A percentile compares a stretch with the other conserved stretches of the same genome.
phyloP scores from a whole-genome alignment of 2,888 invertebrate species.

The Thysanoteuthis rhombus region DNA sequence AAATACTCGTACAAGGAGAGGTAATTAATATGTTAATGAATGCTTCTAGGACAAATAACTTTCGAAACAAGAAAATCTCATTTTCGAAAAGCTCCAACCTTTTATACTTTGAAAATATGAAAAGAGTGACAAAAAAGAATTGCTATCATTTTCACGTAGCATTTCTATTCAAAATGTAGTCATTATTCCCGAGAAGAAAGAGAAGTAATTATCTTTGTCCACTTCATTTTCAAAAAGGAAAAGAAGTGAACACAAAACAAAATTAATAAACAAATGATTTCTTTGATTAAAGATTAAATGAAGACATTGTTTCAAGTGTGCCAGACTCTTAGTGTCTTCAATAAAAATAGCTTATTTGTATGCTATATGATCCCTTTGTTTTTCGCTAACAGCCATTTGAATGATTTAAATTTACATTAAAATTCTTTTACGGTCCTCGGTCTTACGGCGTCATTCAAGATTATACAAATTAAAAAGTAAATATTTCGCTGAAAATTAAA shows the following conservation, averaged over 20 bases:
- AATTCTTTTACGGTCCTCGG: no score
- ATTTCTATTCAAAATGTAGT: slow-evolving; percentile 12
- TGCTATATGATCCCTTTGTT: neutral
- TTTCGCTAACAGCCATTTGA: neutral
- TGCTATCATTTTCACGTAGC: neutral
- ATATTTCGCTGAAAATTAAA: no score
- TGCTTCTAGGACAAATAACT: neutral
- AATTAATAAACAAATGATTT: neutral
- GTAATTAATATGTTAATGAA: slow-evolving; percentile 12
- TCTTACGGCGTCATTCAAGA: no score
- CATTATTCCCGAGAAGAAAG: neutral
- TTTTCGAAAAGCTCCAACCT: neutral
- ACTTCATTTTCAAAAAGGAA: neutral
- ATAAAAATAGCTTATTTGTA: neutral
- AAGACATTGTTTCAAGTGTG: neutral
- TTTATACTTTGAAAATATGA: neutral
- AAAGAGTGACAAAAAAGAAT: neutral
- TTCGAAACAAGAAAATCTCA: neutral
- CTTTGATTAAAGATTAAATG: no score
- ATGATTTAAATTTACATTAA: neutral
- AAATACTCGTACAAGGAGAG: neutral
- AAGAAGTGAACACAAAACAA: neutral
- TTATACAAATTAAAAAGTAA: no score
- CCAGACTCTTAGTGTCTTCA: neutral
- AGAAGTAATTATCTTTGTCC: neutral